A percentile compares a stretch with the other conserved stretches of the same genome.
Conservation (phyloP, 2,888 invertebrate species). For the Dromius quadrimaculatus region DNA sequence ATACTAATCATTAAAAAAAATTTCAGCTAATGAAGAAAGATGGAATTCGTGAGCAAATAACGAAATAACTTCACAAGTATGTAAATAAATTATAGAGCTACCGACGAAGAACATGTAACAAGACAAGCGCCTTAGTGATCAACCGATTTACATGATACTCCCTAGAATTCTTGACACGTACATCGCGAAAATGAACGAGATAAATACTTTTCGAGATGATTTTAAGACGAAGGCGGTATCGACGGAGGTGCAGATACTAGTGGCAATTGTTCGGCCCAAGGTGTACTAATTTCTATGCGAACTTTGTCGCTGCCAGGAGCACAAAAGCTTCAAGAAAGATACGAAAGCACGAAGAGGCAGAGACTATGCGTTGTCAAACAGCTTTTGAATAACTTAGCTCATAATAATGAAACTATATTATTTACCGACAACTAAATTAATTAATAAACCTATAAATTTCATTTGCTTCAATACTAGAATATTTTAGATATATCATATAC, state of each 20-base stretch:
- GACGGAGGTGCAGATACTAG: conserved; percentile 29
- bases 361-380: background rate
- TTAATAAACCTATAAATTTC: too few relatives aligned
- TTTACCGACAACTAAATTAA: too few relatives aligned
- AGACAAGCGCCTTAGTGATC: conserved; percentile 14
- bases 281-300: conserved; percentile 50
- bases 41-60: conserved; percentile 28
- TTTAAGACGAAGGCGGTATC: conserved; percentile 28
- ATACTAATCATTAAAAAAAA: too few relatives aligned
- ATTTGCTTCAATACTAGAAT: too few relatives aligned
- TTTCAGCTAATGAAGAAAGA: conserved; percentile 30
- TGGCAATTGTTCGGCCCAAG: conserved; percentile 27
- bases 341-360: background rate
- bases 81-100: conserved; percentile 35
- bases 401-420: too few relatives aligned
- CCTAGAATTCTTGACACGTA: conserved; percentile 38
- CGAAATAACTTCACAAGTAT: conserved; percentile 38
- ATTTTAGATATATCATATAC: too few relatives aligned
- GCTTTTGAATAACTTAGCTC: too few relatives aligned
- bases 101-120: conserved; percentile 28
- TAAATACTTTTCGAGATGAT: conserved; percentile 50
- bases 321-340: conserved; percentile 9
- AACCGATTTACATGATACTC: conserved; percentile 20
- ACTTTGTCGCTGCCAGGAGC: conserved; percentile 33
- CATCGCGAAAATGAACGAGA: conserved; percentile 49